Conservation (phyloP, 92 coral and sea anemone species). For the Diadumene lineata region DNA sequence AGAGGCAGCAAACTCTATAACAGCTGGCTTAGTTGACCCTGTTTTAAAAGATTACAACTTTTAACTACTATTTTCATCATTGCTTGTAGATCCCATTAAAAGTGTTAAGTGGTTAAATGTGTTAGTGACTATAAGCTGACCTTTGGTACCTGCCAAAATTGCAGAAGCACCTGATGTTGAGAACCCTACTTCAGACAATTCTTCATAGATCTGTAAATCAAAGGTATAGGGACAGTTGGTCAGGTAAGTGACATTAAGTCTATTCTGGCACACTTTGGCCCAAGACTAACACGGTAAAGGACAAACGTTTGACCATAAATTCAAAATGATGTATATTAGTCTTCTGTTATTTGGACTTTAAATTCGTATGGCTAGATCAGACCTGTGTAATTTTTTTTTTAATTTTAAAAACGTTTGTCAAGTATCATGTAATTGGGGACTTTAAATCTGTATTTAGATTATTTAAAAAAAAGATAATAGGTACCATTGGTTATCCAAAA, state of each 20-base stretch:
- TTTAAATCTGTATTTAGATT: no score
- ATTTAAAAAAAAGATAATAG: no score
- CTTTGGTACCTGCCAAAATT: constrained; percentile 40
- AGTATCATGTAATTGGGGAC: no score
- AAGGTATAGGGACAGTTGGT: background rate
- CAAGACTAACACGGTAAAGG: no score
- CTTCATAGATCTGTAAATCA: constrained; percentile 71
- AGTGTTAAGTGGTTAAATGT: background rate
- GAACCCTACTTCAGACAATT: constrained; percentile 94
- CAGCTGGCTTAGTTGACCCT: constrained; percentile 51
- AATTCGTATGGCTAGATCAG: no score
- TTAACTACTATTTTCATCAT: background rate
- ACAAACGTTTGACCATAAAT: no score
- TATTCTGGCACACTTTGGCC: no score
- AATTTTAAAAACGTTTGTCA: no score
- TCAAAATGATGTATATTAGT: no score
- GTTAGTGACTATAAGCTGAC: background rate
- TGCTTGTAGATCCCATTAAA: background rate
- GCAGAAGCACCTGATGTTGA: constrained; percentile 89
- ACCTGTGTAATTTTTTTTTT: no score
- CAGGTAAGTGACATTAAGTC: background rate
- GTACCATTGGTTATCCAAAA: no score
- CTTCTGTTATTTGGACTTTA: no score
- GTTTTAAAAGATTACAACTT: background rate
- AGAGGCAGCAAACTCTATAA: constrained; percentile 86